Conservation (phyloP, 2,888 invertebrate species). For the Camponotus fellah region DNA sequence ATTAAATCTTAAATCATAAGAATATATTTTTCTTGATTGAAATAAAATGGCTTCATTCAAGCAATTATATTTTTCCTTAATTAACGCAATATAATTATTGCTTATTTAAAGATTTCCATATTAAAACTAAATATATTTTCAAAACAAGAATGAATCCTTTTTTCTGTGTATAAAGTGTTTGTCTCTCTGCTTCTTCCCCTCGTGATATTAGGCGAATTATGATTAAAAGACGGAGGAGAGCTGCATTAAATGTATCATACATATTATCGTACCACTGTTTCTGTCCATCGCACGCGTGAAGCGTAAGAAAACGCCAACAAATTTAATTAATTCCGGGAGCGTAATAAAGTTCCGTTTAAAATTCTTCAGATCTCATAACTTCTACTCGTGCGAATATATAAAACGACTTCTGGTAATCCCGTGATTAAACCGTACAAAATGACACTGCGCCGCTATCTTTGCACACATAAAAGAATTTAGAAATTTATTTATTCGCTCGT, state of each 20-base stretch:
- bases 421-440: not conserved
- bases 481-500: constrained; percentile 33
- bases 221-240: not conserved
- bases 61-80: no score
- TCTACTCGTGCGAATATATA: constrained; percentile 18
- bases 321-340: constrained; percentile 42
- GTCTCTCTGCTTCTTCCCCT: not conserved
- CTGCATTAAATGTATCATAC: not conserved
- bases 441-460: not conserved
- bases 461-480: not conserved
- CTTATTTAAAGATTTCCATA: no score
- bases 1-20: no score
- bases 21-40: no score
- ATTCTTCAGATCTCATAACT: constrained; percentile 22
- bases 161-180: not conserved
- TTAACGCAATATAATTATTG: no score
- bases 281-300: constrained; percentile 13
- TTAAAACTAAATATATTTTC: no score
- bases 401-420: not conserved
- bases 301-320: constrained; percentile 3
- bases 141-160: not conserved
- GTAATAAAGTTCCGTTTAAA: constrained; percentile 22
- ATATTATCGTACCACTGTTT: constrained; percentile 1
- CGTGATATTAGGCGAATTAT: not conserved
- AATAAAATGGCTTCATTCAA: no score